These are phyloP conservation scores for Pseudocheirus occidentalis DNA, from an alignment of 2,797 vertebrate species.

Conservation along the genomic window DNA sequence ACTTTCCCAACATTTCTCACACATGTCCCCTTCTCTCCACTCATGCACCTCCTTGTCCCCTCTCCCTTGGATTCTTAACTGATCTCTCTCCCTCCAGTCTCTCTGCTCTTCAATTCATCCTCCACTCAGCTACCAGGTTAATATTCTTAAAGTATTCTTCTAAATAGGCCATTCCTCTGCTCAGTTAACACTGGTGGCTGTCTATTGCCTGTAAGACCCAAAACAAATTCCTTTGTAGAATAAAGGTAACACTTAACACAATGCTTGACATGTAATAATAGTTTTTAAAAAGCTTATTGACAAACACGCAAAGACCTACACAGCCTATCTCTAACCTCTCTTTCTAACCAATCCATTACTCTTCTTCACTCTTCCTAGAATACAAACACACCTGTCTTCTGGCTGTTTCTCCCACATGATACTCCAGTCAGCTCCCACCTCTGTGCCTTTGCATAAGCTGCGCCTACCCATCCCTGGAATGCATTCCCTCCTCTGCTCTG, in stretches of 20 bases:
- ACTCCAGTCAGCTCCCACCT: background rate
- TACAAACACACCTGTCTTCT: background rate
- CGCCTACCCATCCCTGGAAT: background rate
- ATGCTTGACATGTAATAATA: background rate
- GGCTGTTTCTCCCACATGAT: background rate
- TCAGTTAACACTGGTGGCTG: background rate
- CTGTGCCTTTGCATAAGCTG: background rate
- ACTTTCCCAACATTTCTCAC: background rate
- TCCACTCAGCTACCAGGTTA: background rate
- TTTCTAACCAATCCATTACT: background rate
- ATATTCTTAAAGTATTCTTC: background rate
- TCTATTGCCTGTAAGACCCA: background rate
- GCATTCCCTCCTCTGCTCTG: background rate
- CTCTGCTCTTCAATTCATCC: background rate
- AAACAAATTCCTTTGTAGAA: background rate
- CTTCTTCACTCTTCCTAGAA: background rate
- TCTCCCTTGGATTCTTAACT: background rate
- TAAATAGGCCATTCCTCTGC: background rate
- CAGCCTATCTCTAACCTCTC: background rate
- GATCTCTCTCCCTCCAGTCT: background rate
- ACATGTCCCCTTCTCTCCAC: background rate
- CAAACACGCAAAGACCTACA: background rate
- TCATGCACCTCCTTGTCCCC: background rate
- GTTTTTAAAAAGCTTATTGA: background rate
- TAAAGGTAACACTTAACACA: background rate